Evolutionary conservation across 92 coral and sea anemone genomes (phyloP), one percentile per base, ranked within the genome.

Genomic region (Porites divaricata): DNA sequence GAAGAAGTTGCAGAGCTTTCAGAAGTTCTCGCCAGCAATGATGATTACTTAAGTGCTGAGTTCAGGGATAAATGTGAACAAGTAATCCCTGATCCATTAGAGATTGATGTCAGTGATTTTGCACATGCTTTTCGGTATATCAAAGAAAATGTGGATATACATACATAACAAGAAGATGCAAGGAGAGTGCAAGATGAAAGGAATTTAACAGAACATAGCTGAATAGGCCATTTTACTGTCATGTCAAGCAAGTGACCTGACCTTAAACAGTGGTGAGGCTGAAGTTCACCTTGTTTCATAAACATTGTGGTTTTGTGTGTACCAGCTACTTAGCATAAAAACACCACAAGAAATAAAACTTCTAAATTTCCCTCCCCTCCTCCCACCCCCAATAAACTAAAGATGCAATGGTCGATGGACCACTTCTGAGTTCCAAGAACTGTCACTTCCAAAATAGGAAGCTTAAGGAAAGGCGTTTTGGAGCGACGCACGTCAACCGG

Each of bases 1-100:
- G 88, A 77, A 85, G 83, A 76, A 35, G 88, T 76, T 58, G 88
- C 88, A 1, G 83, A 85, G 68, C 88, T 65, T 85, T 85, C 84
- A 85, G 84, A 70, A 65, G 83, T 85, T 20, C 65, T 85, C 20
- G 21, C 89, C n/a, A 20, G 56, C 84, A 54, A 85, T 26, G 72
- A 77, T 26, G 89, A 85, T 74, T 77, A 85, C 59, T 77, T 78
- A 50, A 65, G 63, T 22, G 83, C 89, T 52, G 84, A 85, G 23
- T 57, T 85, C 25, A 77, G 89, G 51, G 24, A 57, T 8, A 85
- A 78, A 54, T 77, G 89, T 57, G 83, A 78, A 59, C 89, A 70
- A 77, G 70, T 85, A 26, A 78, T 78, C 22, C 49, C 83, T 77
- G 84, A 85, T 59, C 79, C 84, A 77, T 54, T 85, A 26, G 73